These are phyloP conservation scores for Tetramorium bicarinatum DNA, from an alignment of 2,888 invertebrate species.

Conservation along the genomic window DNA sequence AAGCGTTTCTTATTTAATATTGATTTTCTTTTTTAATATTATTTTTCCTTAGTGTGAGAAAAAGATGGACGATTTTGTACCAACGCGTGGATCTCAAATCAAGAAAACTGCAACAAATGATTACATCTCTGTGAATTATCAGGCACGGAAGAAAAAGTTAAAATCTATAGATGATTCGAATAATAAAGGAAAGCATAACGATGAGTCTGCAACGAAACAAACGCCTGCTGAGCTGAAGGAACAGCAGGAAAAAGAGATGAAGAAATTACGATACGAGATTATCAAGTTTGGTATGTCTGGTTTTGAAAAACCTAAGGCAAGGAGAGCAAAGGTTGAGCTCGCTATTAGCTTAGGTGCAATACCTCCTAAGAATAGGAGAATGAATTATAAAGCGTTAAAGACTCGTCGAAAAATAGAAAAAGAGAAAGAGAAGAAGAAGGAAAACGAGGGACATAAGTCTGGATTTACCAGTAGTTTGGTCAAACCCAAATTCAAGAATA, in stretches of 20 bases:
- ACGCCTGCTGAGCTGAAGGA: slow-evolving; percentile 75
- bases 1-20: neutral
- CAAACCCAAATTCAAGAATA: slow-evolving; percentile 65
- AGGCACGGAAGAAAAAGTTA: slow-evolving; percentile 71
- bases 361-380: slow-evolving; percentile 89
- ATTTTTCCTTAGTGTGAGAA: slow-evolving; percentile 33
- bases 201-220: neutral
- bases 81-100: slow-evolving; percentile 76
- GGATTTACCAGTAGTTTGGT: slow-evolving; percentile 76
- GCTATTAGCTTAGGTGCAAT: slow-evolving; percentile 95
- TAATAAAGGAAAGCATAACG: slow-evolving; percentile 25
- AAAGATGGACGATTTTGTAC: slow-evolving; percentile 79
- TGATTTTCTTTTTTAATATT: neutral
- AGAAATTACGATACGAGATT: slow-evolving; percentile 93
- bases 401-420: slow-evolving; percentile 89
- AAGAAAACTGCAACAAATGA: slow-evolving; percentile 66
- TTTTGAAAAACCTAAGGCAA: slow-evolving; percentile 90
- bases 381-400: slow-evolving; percentile 92
- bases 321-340: slow-evolving; percentile 92
- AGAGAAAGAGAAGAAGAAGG: slow-evolving; percentile 79
- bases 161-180: slow-evolving; percentile 21
- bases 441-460: slow-evolving; percentile 81
- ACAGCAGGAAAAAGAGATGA: slow-evolving; percentile 90
- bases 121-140: slow-evolving; percentile 74
- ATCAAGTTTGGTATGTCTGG: slow-evolving; percentile 94